Evolutionary conservation across 2,113 vertebrate genomes (phyloP), one percentile per base, ranked within the genome.

Genomic region (Macaca nemestrina): DNA sequence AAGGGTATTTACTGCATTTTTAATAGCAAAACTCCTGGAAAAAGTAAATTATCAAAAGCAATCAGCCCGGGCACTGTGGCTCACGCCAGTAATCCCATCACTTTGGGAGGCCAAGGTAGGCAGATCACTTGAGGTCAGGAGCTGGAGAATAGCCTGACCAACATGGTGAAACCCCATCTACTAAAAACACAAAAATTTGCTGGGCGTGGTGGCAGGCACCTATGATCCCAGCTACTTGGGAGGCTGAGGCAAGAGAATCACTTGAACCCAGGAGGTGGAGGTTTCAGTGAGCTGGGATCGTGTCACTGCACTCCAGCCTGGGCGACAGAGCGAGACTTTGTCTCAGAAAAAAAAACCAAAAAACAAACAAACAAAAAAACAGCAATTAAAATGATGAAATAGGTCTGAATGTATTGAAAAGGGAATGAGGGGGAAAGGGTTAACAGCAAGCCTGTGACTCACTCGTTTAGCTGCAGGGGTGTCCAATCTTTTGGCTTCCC

Each of bases 201-300:
- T 10, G 7, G 20, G n/a, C 4, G 0, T 40, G 20, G n/a, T 72
- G 4, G n/a, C 8, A n/a, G 4, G 9, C 0, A 4, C 70, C 20
- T 72, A 9, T 40, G 12, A n/a, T 72, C 20, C 70, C 70, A 72
- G 70, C n/a, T 40, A 72, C n/a, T 72, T 35, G 4, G n/a, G 20
- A 72, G 70, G n/a, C 70, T 72, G 70, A 72, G 20, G 20, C 70
- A 40, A 20, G 9, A 72, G 70, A 4, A 38, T 72, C 70, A 10
- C 70, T 11, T 72, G 18, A 72, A n/a, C n/a, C 20, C n/a, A 40
- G 70, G 3, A 72, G n/a, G n/a, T 6, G 10, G 70, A 72, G 68
- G n/a, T 10, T 38, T 18, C n/a, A 22, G 68, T 38, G n/a, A 52
- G 17, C 7, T 10, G 35, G 8, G 18, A 38, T 20, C 17, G 10